Evolutionary conservation across 30 jellyfish, hydroid and myxozoan genomes (phyloP), one percentile per base, ranked within the genome.

Genomic region (Rhopilema esculentum): DNA sequence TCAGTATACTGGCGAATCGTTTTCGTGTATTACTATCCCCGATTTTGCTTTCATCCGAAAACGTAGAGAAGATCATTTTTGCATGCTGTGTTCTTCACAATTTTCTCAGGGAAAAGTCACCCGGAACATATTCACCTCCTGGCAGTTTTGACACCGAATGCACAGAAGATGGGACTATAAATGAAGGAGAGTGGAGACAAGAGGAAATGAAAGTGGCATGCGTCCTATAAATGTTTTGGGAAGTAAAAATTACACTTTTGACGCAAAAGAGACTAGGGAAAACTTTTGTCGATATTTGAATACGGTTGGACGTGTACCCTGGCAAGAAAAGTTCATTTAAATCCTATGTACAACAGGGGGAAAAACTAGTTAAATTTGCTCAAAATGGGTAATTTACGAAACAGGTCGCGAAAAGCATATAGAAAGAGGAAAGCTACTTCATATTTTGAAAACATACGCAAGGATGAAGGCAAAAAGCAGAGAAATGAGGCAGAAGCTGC

Each of bases 141-240:
- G 63, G 79, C 29, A 68, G 79, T 68, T 8, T 68, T 68, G 79
- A 68, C 29, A 53, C 26, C 9, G 79, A 68, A 26, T 49, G 22
- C 26, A 68, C 49, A 15, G 79, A 25, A 24, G 29, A 49, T 16
- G 79, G 79, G 22, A 68, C 50, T 16, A 68, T 23, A 15, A 68
- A 21, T 68, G 23, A 49, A 16, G 79, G 79, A 24, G 79, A 68
- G 29, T 68, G 79, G 79, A 68, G 79, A 53, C 79, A 68, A 68
- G n/a, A n/a, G n/a, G n/a, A n/a, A n/a, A n/a, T n/a, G n/a, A n/a
- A n/a, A n/a, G 77, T 19, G 77, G 77, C 16, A 67, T 67, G 32
- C 26, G 25, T 17, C 22, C 77, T 12, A 22, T 67, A 12, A 26
- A 21, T 21, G 32, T 26, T 67, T 22, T 12, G 15, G 77, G 77